These are phyloP conservation scores for Echinometra lucunter DNA, from an alignment of 53 echinoderm and acorn worm genomes.

Conservation along the genomic window DNA sequence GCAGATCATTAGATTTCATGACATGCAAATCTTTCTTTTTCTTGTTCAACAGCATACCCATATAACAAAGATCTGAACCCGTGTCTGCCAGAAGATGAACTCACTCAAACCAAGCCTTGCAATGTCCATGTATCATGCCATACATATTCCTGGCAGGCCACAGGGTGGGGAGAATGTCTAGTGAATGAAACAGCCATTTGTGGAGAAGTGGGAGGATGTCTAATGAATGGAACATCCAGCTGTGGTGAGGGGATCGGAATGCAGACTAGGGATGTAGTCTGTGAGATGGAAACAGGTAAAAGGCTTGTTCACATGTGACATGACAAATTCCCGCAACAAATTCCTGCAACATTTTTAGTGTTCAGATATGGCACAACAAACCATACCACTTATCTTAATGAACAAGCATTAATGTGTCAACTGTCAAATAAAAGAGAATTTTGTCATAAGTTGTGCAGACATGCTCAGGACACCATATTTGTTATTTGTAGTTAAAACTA, in stretches of 20 bases:
- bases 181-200: conserved; percentile 72
- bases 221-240: conserved; percentile 38
- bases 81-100: conserved; percentile 84
- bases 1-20: too few relatives aligned
- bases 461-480: too few relatives aligned
- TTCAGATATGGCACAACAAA: too few relatives aligned
- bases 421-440: too few relatives aligned
- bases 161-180: conserved; percentile 84
- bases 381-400: too few relatives aligned
- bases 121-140: conserved; percentile 86
- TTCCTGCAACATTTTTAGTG: too few relatives aligned
- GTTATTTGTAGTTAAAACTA: too few relatives aligned
- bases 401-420: too few relatives aligned
- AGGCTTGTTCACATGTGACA: background rate
- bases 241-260: background rate
- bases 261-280: conserved; percentile 1
- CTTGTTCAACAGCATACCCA: conserved; percentile 71
- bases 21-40: too few relatives aligned
- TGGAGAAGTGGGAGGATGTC: conserved; percentile 63
- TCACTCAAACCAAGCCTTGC: conserved; percentile 81
- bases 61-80: conserved; percentile 70
- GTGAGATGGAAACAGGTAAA: conserved; percentile 40
- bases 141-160: conserved; percentile 91
- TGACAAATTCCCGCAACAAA: too few relatives aligned
- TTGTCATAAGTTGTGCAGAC: too few relatives aligned